phyloP scores from a whole-genome alignment of 2,113 vertebrate genomes.

The Lagopus leucura region DNA sequence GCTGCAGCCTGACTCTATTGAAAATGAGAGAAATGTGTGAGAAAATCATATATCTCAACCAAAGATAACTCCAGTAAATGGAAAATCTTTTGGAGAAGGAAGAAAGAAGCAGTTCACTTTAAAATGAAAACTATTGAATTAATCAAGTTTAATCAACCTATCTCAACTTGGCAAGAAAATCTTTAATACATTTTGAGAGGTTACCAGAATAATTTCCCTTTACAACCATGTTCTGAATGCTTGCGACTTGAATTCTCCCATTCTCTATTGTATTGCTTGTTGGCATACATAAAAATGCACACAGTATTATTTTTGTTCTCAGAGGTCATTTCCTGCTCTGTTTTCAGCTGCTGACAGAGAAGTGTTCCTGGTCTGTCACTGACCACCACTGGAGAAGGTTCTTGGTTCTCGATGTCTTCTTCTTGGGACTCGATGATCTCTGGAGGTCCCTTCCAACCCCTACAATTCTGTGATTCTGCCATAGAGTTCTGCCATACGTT shows the following conservation, averaged over 20 bases:
- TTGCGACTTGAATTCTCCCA: not conserved
- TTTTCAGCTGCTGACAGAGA: not conserved
- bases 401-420: no score
- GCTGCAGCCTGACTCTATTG: not conserved
- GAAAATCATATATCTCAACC: not conserved
- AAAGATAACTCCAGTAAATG: not conserved
- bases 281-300: not conserved
- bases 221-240: not conserved
- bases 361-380: not conserved
- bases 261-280: accelerated
- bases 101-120: not conserved
- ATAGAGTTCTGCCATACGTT: not conserved
- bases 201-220: not conserved
- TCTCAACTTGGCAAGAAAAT: not conserved
- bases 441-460: no score
- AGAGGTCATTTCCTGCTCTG: not conserved
- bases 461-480: no score
- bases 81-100: not conserved
- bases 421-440: no score
- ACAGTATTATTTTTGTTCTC: not conserved
- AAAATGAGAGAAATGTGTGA: not conserved
- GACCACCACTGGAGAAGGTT: not conserved
- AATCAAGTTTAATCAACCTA: not conserved
- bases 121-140: not conserved
- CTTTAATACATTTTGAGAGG: not conserved